These are phyloP conservation scores for Crenichthys baileyi DNA, from an alignment of 2,797 vertebrate species.

Conservation along the genomic window DNA sequence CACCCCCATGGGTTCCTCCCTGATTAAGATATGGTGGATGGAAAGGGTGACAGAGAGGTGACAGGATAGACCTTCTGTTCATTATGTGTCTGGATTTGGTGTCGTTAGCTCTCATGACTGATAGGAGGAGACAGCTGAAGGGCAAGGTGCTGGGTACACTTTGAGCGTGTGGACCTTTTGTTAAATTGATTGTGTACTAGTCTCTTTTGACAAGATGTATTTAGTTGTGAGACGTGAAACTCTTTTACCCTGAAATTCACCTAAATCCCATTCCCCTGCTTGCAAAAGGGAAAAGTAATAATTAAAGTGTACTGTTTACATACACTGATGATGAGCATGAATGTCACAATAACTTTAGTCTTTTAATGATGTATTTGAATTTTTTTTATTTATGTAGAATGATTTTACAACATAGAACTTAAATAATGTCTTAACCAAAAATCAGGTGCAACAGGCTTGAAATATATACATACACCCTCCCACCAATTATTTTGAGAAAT, in stretches of 20 bases:
- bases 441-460: background rate
- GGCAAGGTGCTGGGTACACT: constrained; percentile 35
- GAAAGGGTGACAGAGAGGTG: constrained; percentile 30
- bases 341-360: background rate
- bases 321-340: background rate
- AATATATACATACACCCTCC: background rate
- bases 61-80: constrained; percentile 31
- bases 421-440: no score
- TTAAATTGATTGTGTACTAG: constrained; percentile 26
- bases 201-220: constrained; percentile 21
- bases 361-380: background rate
- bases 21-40: constrained; percentile 56
- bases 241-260: constrained; percentile 14
- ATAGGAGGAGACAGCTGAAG: constrained; percentile 32
- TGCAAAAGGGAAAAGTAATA: background rate
- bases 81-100: constrained; percentile 46
- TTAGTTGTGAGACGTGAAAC: constrained; percentile 9
- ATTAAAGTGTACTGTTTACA: background rate
- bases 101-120: constrained; percentile 46
- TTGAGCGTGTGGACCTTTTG: constrained; percentile 10
- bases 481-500: no score
- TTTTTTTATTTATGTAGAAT: background rate
- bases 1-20: constrained; percentile 26
- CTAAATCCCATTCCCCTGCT: background rate
- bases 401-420: background rate